Percentiles rank a stretch among this genome's conserved stretches.
phyloP scores from a whole-genome alignment of 2,113 vertebrate genomes.

The Sorex fumeus region DNA sequence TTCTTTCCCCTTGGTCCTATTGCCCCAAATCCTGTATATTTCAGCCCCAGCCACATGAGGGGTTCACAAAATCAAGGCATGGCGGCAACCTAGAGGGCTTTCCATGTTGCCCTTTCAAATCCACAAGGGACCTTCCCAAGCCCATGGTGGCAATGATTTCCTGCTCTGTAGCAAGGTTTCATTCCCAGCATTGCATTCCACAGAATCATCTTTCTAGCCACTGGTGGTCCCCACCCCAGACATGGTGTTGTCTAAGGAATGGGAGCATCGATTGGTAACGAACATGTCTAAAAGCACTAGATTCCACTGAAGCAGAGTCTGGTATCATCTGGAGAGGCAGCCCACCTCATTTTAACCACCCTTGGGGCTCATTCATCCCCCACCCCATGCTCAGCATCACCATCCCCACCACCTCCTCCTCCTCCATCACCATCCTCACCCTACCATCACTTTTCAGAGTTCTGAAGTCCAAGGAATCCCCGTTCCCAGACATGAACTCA shows the following conservation, averaged over 20 bases:
- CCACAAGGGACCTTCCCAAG: background rate
- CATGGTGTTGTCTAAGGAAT: background rate
- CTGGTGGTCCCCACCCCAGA: background rate
- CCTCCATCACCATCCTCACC: background rate
- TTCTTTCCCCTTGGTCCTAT: background rate
- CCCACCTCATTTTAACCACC: background rate
- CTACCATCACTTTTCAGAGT: background rate
- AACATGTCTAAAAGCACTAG: background rate
- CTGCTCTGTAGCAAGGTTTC: background rate
- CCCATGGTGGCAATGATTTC: background rate
- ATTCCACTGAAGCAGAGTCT: constrained; percentile 4
- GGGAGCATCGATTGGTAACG: background rate
- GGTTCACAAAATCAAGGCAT: constrained; percentile 9
- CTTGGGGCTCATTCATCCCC: background rate
- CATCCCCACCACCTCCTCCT: background rate
- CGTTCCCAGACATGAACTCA: constrained; percentile 7
- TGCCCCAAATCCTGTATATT: background rate
- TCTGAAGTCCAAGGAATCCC: background rate
- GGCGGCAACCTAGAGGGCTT: background rate
- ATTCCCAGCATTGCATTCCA: background rate
- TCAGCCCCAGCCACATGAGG: constrained; percentile 1
- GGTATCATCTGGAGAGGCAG: background rate
- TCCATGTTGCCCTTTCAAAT: background rate
- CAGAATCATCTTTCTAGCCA: background rate
- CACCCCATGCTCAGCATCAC: background rate